Evolutionary conservation across 2,113 vertebrate genomes (phyloP).

Genomic region (Apus apus): DNA sequence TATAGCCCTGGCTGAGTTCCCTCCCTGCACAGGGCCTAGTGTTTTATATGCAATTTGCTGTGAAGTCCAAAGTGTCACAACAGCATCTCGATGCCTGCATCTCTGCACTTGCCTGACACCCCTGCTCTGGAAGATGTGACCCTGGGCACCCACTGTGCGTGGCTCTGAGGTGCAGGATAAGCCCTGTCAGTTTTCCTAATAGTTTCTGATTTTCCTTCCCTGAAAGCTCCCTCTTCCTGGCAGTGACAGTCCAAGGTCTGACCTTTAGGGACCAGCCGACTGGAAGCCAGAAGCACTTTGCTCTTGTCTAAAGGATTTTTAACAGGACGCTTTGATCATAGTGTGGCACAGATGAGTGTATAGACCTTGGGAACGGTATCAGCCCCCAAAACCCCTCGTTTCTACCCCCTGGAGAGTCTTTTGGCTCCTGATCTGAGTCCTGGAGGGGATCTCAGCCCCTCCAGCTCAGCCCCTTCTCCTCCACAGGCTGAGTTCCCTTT

Average conservation of each 20-base stretch:
- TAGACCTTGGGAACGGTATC: neutral
- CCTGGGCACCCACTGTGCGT: neutral
- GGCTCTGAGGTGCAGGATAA: neutral
- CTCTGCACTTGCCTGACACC: neutral
- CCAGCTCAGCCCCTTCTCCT: neutral
- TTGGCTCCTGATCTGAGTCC: neutral
- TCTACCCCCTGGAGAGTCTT: neutral
- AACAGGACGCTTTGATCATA: neutral
- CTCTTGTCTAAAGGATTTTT: neutral
- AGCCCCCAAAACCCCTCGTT: neutral
- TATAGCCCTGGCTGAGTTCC: conserved; percentile 49
- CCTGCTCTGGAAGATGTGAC: neutral
- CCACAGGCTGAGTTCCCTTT: neutral
- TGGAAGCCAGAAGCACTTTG: conserved; percentile 1
- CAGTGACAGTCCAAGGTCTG: rapidly evolving
- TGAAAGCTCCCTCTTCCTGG: neutral
- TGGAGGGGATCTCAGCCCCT: neutral
- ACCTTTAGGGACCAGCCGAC: neutral
- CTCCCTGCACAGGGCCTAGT: neutral
- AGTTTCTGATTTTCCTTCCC: conserved; percentile 11
- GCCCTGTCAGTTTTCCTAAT: conserved; percentile 12
- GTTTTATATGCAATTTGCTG: conserved; percentile 32
- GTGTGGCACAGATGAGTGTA: neutral
- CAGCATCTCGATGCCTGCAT: neutral
- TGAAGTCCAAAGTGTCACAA: neutral